Conservation (phyloP, 2,888 invertebrate species). For the Drosophila mayaguana region DNA sequence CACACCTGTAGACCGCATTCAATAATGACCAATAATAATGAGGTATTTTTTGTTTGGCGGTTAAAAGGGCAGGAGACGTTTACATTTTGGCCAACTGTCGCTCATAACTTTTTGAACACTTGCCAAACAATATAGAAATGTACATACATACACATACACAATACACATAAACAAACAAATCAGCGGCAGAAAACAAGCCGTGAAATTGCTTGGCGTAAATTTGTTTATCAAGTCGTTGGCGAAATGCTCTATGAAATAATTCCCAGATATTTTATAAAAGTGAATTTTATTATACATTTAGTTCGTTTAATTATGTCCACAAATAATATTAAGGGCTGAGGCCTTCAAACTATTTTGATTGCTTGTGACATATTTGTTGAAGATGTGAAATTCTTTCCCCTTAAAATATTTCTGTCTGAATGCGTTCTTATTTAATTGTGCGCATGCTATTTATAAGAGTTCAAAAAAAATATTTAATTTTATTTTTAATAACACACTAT, state of each 20-base stretch:
- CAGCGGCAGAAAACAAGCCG: conserved; percentile 42
- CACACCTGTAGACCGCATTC: conserved; percentile 38
- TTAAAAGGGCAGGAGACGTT: conserved; percentile 25
- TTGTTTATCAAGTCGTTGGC: conserved; percentile 15
- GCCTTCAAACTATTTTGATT: not conserved
- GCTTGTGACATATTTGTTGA: not conserved
- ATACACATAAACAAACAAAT: conserved; percentile 32
- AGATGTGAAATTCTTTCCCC: not conserved
- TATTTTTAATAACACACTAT: not conserved
- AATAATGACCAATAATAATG: conserved; percentile 6
- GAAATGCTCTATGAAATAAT: conserved; percentile 38
- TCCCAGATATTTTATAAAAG: not conserved
- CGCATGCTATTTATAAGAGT: not conserved
- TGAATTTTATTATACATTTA: not conserved
- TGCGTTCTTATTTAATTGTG: not conserved
- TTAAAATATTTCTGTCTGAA: not conserved
- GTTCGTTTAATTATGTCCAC: conserved; percentile 2
- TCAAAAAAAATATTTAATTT: not conserved
- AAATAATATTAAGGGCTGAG: conserved; percentile 10
- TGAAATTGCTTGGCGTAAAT: conserved; percentile 22
- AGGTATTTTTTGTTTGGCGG: not conserved
- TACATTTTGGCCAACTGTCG: conserved; percentile 45
- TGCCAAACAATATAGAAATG: conserved; percentile 45
- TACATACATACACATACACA: conserved; percentile 20
- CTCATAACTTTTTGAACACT: conserved; percentile 48